Percentiles rank a stretch among this genome's conserved stretches.
phyloP scores from a whole-genome alignment of 2,888 invertebrate species.

The Idaea dimidiata region DNA sequence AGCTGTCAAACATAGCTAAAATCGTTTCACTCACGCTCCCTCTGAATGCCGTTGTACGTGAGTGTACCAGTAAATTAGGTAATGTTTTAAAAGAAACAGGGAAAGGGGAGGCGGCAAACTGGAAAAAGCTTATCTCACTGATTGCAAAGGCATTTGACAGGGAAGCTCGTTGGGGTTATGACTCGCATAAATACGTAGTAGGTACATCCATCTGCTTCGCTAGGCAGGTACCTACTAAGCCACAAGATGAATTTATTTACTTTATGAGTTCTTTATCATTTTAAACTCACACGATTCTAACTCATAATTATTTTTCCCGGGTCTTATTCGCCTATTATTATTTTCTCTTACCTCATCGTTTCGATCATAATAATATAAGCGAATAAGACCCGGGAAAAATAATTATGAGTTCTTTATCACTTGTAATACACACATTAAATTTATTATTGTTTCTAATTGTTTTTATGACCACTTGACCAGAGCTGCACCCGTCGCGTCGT shows the following conservation, averaged over 20 bases:
- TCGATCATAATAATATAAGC: no score
- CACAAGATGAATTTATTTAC: not conserved
- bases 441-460: not conserved
- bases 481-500: no score
- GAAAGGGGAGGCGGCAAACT: conserved; percentile 39
- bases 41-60: not conserved
- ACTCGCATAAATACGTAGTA: conserved; percentile 16
- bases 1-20: not conserved
- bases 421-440: not conserved
- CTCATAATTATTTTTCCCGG: no score
- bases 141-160: conserved; percentile 44
- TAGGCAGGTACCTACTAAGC: not conserved
- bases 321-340: no score
- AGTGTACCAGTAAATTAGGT: conserved; percentile 37
- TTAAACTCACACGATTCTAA: not conserved
- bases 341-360: no score
- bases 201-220: conserved; percentile 5
- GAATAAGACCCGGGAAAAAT: no score
- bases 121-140: conserved; percentile 53
- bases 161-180: conserved; percentile 23
- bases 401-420: not conserved
- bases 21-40: not conserved
- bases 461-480: not conserved
- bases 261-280: not conserved
- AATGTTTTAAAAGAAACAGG: conserved; percentile 50